Conservation (phyloP, 2,797 vertebrate genomes). For the Eospalax fontanierii region DNA sequence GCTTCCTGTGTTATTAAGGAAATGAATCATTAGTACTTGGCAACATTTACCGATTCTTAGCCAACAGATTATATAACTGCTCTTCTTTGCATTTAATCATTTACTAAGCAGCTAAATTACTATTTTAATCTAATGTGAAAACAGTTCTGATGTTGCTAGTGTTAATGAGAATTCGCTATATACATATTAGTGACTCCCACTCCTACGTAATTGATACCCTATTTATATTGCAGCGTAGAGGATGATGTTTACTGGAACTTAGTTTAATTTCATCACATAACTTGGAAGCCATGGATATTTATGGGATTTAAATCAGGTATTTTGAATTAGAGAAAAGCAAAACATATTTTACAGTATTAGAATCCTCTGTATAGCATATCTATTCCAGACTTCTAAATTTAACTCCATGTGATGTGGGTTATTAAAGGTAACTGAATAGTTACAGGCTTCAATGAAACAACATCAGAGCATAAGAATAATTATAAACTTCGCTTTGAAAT, state of each 20-base stretch:
- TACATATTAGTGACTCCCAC: slow-evolving; percentile 83
- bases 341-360: slow-evolving; percentile 53
- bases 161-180: slow-evolving; percentile 88
- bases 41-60: slow-evolving; percentile 83
- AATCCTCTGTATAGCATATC: slow-evolving; percentile 17
- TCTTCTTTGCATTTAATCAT: slow-evolving; percentile 87
- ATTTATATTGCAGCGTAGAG: slow-evolving; percentile 79
- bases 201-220: slow-evolving; percentile 87
- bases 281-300: slow-evolving; percentile 75
- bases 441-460: slow-evolving; percentile 52
- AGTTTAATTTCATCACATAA: slow-evolving; percentile 85
- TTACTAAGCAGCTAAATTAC: slow-evolving; percentile 89
- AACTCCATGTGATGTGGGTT: not conserved
- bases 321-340: slow-evolving; percentile 82
- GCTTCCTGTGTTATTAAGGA: slow-evolving; percentile 80
- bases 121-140: slow-evolving; percentile 88
- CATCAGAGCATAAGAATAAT: not conserved
- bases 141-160: slow-evolving; percentile 86
- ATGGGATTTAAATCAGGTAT: slow-evolving; percentile 73
- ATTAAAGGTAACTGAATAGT: not conserved
- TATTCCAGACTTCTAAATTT: slow-evolving; percentile 41
- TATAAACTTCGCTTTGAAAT: not conserved
- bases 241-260: slow-evolving; percentile 78
- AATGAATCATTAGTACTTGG: slow-evolving; percentile 85
- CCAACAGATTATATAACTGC: slow-evolving; percentile 84